phyloP scores from a whole-genome alignment of 2,888 invertebrate genomes.

The Habrosyne pyritoides region DNA sequence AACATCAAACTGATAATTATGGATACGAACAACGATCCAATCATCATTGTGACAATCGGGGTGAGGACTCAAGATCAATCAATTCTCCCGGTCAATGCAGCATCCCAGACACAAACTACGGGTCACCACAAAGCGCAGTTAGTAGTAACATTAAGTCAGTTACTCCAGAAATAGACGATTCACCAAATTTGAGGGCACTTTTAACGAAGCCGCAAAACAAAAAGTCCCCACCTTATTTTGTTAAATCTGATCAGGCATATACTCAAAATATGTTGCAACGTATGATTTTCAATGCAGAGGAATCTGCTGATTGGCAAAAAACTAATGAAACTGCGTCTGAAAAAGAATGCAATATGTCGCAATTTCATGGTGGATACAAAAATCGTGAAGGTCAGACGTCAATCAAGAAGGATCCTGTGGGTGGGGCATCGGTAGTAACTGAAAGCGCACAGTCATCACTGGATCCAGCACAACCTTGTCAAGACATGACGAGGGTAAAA shows the following conservation, averaged over 20 bases:
- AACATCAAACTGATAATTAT: constrained; percentile 56
- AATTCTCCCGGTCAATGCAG: constrained; percentile 70
- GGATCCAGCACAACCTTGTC: constrained; percentile 65
- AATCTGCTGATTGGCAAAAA: constrained; percentile 65
- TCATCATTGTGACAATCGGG: constrained; percentile 43
- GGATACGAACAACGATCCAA: constrained; percentile 52
- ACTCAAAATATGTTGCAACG: constrained; percentile 57
- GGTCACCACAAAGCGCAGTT: constrained; percentile 64
- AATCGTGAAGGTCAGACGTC: constrained; percentile 61
- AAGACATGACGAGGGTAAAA: constrained; percentile 75
- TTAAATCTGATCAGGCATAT: constrained; percentile 56
- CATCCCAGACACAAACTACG: constrained; percentile 64
- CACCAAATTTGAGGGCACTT: constrained; percentile 84
- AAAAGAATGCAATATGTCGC: constrained; percentile 71
- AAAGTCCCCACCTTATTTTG: constrained; percentile 56
- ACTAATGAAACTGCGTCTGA: constrained; percentile 51
- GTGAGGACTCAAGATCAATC: constrained; percentile 56
- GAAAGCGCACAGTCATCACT: constrained; percentile 71
- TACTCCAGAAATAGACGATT: constrained; percentile 67
- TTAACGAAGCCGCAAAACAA: constrained; percentile 67
- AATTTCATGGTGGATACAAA: constrained; percentile 76
- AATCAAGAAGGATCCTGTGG: constrained; percentile 65
- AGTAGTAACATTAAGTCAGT: constrained; percentile 61
- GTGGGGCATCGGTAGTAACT: constrained; percentile 56
- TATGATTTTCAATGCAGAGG: constrained; percentile 55